Evolutionary conservation across 2,113 vertebrate species (phyloP), one percentile per base, ranked within the genome.

Genomic region (Hypanus sabinus): DNA sequence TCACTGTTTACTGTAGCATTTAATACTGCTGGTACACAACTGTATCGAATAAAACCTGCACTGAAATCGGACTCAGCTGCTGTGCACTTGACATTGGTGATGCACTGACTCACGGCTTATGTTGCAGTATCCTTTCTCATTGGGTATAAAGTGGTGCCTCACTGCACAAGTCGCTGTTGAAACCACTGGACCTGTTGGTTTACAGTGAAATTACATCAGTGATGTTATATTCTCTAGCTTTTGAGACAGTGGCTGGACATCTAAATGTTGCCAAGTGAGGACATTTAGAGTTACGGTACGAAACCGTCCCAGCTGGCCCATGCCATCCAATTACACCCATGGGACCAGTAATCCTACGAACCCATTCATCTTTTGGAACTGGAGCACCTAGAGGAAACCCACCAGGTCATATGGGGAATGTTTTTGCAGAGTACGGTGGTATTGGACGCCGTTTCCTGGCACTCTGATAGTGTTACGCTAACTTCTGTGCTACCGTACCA

Each of bases 1-100:
- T 90, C 85, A 33, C 85, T 14, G 60, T 65, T 65, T 33, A 68
- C 85, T 90, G 60, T 65, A 90, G 60, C 12, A 65, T 90, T 65
- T 65, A 90, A 90, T 68, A 65, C 3, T 33, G 85, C 33, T 90
- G 60, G 30, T 68, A 65, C 85, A 33, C n/a, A 90, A 27, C 85
- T 68, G 30, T 20, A 90, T 18, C n/a, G 20, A 90, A 90, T 90
- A 90, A 90, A 90, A 90, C 85, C 85, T 90, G 85, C 60, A 90
- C 85, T 90, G 85, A 65, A 90, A 90, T 33, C 60, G 33, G 60
- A 65, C 60, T 18, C 60, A 90, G 65, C 24, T 16, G 24, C 60
- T 33, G 85, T 16, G n/a, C 1, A 6, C 9, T 65, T 90, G 14
- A 87, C 16, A 60, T 27, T 2, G 22, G 55, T 11, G 81, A 46